Evolutionary conservation across 2,113 vertebrate species (phyloP), one percentile per base, ranked within the genome.

Genomic region (Nycticebus coucang): DNA sequence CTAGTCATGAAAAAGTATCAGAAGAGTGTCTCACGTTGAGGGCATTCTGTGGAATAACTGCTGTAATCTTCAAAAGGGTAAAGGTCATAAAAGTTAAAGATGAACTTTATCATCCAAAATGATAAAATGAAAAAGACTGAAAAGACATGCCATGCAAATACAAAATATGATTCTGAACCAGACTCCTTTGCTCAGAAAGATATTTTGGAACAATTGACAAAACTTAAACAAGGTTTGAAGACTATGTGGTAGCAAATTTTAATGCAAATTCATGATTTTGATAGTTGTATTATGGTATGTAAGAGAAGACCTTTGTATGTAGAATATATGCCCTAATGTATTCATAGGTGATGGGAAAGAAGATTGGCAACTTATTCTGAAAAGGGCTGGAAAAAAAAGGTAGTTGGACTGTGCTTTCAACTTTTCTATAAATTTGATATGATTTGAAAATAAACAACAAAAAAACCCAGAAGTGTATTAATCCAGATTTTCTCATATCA

Each of bases 21-120:
- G 83, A 95, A 19, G 84, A 84, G 35, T 30, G 41, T 77, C 13
- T 21, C 21, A 59, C 21, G 79, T 14, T 30, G 57, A 82, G 68
- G 9, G 68, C 22, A 64, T 50, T 90, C 37, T 62, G 15, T 71
- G 64, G 92, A 92, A 86, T 78, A 55, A 93, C 45, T 55, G 1
- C 55, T 59, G 4, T 72, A 55, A 80, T 68, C 83, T 94, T 89
- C 64, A 60, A 55, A 93, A 79, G 72, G 92, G 33, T 60, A 91
- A 89, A 97, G 79, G 74, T 91, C 78, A 86, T 89, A 66, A 86
- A 84, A 77, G 37, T 69, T 87, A 96, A 92, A 88, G 88, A 87
- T 53, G 41, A 82, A 92, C 41, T 41, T 41, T 41, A 41, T 41
- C 41, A 41, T 41, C 41, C 41, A 41, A 41, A 41, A 41, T 41